Percentiles rank a stretch among this genome's conserved stretches.
These are phyloP conservation scores for Danio albolineatus DNA, from an alignment of 2,797 vertebrate genomes.

Conservation along the genomic window DNA sequence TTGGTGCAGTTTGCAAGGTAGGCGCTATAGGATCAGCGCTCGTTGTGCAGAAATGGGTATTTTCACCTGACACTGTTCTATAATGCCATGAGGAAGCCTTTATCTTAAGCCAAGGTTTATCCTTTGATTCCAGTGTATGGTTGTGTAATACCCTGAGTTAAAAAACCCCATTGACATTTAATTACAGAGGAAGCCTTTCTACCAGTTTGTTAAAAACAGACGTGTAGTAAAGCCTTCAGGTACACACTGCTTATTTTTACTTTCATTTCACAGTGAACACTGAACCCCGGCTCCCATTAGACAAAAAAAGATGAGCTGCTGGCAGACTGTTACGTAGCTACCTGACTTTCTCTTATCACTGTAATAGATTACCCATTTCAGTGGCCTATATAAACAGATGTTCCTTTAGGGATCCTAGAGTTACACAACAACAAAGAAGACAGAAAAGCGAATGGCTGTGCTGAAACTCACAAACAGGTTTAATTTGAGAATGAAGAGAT, in stretches of 20 bases:
- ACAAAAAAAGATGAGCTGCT: not conserved
- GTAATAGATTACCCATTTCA: constrained; percentile 28
- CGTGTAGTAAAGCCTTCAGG: constrained; percentile 49
- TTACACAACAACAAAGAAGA: constrained; percentile 50
- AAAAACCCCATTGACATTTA: constrained; percentile 76
- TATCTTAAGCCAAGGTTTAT: constrained; percentile 69
- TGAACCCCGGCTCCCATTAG: constrained; percentile 3
- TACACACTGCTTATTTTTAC: constrained; percentile 49
- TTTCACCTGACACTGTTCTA: constrained; percentile 69
- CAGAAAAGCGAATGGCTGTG: constrained; percentile 1
- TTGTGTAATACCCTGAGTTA: constrained; percentile 73
- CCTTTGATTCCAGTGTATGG: constrained; percentile 76
- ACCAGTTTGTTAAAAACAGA: constrained; percentile 38
- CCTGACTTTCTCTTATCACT: constrained; percentile 35
- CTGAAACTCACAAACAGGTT: not conserved
- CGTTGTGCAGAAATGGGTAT: constrained; percentile 61
- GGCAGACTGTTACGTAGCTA: constrained; percentile 10
- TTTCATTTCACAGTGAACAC: constrained; percentile 38
- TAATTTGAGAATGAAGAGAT: constrained; percentile 41
- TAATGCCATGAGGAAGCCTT: constrained; percentile 65
- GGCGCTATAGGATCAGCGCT: constrained; percentile 50
- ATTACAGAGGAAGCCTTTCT: constrained; percentile 70
- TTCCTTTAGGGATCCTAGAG: constrained; percentile 45
- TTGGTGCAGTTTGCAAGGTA: not conserved
- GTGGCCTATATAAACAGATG: not conserved